Base-by-base conservation (phyloP, 1,140 invertebrate species). In the Pseudachorutes palmiensis region DNA sequence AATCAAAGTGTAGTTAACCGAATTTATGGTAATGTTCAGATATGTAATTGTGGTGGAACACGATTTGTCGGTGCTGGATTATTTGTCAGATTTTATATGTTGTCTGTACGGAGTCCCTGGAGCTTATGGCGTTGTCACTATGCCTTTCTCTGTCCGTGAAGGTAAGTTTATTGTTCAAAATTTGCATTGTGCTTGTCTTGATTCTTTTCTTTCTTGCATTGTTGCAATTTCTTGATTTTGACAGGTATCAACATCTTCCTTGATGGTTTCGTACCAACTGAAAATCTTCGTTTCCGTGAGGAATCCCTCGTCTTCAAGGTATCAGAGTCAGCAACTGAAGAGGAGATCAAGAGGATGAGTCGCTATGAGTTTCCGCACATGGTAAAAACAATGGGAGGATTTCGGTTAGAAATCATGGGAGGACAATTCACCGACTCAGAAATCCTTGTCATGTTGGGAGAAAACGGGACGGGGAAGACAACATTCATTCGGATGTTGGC, bases 351-450 rank as follows among this genome's bases (percentile, higher is more conserved):
- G 81, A 84, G 94, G 70, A 91, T 95, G 89, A 92, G 91, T 78
- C 89, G 93, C 75, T 98, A 97, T 78, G 88, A 94, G 74, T 99
- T 99, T 81, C 96, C 96, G 9, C 79, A 85, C 9, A 86, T 88
- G 85, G 74, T 69, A 0, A 88, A 86, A 74, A 79, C 74, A 65
- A 90, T 92, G 83, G 92, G 91, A 60, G 83, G 85, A 59, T 98
- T 99, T 76, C 79, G 84, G 60, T 80, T 99, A 51, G 80, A 80
- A 2, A 90, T 99, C 12, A 83, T 88, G 65, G 81, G 87, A 70
- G 97, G 97, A 19, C 92, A 96, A 76, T 99, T 99, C 78, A 98
- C 96, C 28, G 97, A 99, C 81, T 99, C 97, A 2, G 97, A 99
- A 81, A 99, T 99, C 78, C 85, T 99, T 76, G 97, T 99, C 19